phyloP scores from a whole-genome alignment of 1,140 invertebrate species.

The Temnothorax curvispinosus region DNA sequence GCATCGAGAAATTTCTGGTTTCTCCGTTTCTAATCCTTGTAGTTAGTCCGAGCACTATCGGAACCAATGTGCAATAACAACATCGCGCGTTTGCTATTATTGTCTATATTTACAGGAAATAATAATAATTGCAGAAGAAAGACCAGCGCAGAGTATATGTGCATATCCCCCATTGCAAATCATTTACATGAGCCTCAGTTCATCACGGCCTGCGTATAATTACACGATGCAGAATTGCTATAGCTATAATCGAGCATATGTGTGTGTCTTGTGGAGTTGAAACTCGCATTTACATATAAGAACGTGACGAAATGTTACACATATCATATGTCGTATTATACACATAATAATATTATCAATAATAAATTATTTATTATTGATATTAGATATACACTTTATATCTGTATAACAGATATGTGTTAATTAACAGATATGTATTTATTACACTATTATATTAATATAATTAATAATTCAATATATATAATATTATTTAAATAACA shows the following conservation, averaged over 20 bases:
- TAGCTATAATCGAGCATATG: neutral
- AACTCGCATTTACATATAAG: neutral
- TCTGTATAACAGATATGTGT: too few relatives aligned
- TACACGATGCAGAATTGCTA: neutral
- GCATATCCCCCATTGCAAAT: neutral
- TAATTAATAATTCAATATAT: too few relatives aligned
- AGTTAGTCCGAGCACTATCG: neutral
- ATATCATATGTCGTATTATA: too few relatives aligned
- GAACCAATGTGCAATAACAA: neutral
- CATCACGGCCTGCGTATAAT: neutral
- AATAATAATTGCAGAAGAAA: constrained; percentile 17
- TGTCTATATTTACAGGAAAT: neutral
- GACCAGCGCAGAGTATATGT: neutral
- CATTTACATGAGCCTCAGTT: neutral
- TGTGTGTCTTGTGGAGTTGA: neutral
- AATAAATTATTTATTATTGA: too few relatives aligned
- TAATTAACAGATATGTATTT: too few relatives aligned
- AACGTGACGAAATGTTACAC: neutral
- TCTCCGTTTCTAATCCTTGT: neutral
- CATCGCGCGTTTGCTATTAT: neutral
- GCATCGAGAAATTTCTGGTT: neutral
- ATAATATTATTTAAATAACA: too few relatives aligned
- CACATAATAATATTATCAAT: too few relatives aligned
- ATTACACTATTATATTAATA: too few relatives aligned
- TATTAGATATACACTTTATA: too few relatives aligned